These are phyloP conservation scores for Coecobrya sp. DNA, from an alignment of 2,888 invertebrate species.

Conservation along the genomic window DNA sequence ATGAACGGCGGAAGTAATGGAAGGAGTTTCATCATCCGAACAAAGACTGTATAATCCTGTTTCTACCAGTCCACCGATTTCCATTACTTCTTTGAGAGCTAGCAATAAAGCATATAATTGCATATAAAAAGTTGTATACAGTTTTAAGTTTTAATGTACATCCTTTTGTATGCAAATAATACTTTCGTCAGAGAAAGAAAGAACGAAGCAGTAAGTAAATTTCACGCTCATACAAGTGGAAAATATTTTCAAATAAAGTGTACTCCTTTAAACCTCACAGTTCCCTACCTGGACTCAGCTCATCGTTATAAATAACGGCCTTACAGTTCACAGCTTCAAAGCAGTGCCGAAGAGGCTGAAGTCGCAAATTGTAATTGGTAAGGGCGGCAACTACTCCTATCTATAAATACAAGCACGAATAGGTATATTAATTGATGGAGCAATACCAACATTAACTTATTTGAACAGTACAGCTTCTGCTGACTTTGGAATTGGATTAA, in stretches of 20 bases:
- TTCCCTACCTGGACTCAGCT: constrained; percentile 89
- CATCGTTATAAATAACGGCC: constrained; percentile 93
- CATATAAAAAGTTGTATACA: too few relatives aligned
- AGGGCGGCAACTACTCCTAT: constrained; percentile 95
- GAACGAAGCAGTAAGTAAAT: background rate
- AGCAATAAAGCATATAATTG: too few relatives aligned
- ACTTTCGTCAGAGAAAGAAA: too few relatives aligned
- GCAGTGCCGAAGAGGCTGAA: constrained; percentile 95
- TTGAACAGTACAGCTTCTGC: background rate
- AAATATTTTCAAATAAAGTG: constrained; percentile 19
- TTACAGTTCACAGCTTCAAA: constrained; percentile 94
- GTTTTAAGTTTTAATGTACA: background rate
- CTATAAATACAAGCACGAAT: constrained; percentile 88
- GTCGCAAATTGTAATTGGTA: constrained; percentile 97
- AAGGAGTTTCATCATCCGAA: constrained; percentile 39
- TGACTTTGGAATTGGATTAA: background rate
- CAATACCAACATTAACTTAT: background rate
- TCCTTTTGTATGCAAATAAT: background rate
- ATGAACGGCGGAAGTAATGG: constrained; percentile 87
- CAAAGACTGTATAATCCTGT: constrained; percentile 61
- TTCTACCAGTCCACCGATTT: constrained; percentile 75
- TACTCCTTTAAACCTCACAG: background rate
- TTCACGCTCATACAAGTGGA: constrained; percentile 22
- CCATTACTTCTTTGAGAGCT: constrained; percentile 81
- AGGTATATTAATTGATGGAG: background rate